Percentiles rank a stretch among this genome's conserved stretches.
Evolutionary conservation across 2,797 vertebrate genomes (phyloP).

Genomic region (Paedocypris micromegethes): DNA sequence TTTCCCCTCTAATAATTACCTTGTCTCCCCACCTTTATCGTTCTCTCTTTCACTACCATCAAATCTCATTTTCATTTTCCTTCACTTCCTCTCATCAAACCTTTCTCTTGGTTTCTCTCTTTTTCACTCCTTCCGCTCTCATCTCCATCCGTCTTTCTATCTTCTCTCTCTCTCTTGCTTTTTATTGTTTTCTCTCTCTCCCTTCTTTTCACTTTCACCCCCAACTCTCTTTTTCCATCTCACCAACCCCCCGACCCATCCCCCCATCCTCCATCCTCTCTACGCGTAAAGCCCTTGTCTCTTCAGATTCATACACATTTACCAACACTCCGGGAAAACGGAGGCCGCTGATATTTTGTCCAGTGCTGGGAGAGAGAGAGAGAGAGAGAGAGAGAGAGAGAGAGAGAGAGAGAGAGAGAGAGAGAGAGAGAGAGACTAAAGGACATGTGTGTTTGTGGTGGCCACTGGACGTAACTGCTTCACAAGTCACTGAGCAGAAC

Average conservation of each 20-base stretch:
- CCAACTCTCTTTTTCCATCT: conserved; percentile 62
- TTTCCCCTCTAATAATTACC: too few relatives aligned
- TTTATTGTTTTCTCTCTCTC: conserved; percentile 59
- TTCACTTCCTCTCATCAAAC: too few relatives aligned
- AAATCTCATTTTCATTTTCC: too few relatives aligned
- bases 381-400: too few relatives aligned
- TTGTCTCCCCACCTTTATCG: too few relatives aligned
- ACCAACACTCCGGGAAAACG: conserved; percentile 45
- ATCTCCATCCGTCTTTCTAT: conserved; percentile 62
- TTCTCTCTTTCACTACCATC: too few relatives aligned
- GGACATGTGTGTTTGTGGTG: conserved; percentile 21
- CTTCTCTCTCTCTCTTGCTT: conserved; percentile 23
- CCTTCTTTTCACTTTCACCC: conserved; percentile 31
- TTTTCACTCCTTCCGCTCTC: conserved; percentile 80
- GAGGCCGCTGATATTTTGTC: conserved; percentile 55
- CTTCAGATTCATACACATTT: conserved; percentile 52
- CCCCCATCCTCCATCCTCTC: conserved; percentile 55
- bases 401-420: too few relatives aligned
- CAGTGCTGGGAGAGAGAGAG: conserved; percentile 44
- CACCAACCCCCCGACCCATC: conserved; percentile 51
- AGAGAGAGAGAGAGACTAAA: conserved; percentile 25
- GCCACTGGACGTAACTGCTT: conserved; percentile 54
- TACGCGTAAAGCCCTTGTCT: conserved; percentile 52
- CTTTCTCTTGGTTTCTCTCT: too few relatives aligned
- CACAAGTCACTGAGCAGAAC: conserved; percentile 56